Evolutionary conservation across 1,140 invertebrate species (phyloP).

Genomic region (Reticulitermes speratus): DNA sequence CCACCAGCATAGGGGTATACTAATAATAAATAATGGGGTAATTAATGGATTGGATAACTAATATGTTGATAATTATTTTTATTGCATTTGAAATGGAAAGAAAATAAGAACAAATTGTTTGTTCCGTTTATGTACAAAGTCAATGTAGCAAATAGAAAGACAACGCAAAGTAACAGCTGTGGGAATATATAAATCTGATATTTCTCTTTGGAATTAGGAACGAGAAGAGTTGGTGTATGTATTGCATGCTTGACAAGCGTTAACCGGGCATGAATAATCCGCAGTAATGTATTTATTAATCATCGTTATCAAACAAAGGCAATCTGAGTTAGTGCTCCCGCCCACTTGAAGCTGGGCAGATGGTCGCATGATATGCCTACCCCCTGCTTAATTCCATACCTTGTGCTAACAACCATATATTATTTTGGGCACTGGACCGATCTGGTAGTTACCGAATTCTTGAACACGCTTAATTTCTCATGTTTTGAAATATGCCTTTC

Average conservation of each 20-base stretch:
- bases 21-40: too few species aligned
- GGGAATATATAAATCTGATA: too few species aligned
- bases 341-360: not conserved
- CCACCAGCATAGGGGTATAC: too few species aligned
- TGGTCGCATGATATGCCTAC: not conserved
- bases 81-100: too few species aligned
- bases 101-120: too few species aligned
- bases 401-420: conserved; percentile 10
- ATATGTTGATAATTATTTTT: too few species aligned
- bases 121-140: too few species aligned
- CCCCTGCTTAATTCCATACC: not conserved
- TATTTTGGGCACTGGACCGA: not conserved
- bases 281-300: conserved; percentile 11
- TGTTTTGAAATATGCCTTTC: not conserved
- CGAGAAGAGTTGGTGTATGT: not conserved
- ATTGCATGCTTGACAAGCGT: not conserved
- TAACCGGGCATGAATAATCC: not conserved
- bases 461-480: not conserved
- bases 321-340: not conserved
- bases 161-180: too few species aligned
- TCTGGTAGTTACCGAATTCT: not conserved
- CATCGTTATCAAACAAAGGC: not conserved
- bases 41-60: too few species aligned
- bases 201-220: too few species aligned
- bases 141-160: too few species aligned